Evolutionary conservation across 2,797 vertebrate species (phyloP).

Genomic region (Garrulus glandarius): DNA sequence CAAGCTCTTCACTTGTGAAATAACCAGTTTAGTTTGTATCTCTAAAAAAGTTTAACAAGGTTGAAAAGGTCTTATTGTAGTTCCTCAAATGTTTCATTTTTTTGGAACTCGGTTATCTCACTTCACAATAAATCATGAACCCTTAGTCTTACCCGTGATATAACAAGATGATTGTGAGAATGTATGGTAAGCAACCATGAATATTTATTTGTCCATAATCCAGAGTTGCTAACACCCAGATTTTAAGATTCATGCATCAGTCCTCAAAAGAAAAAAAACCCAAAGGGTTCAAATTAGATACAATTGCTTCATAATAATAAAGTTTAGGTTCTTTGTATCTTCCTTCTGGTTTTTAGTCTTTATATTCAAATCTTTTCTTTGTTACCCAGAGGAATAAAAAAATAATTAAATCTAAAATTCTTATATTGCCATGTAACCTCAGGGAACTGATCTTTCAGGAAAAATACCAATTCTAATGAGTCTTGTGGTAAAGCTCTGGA

Average conservation of each 20-base stretch:
- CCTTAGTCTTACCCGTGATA: background rate
- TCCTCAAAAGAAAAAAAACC: background rate
- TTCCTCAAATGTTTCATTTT: background rate
- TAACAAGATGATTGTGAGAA: background rate
- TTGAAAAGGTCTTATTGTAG: background rate
- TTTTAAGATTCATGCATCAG: background rate
- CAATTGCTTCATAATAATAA: background rate
- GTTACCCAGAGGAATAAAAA: background rate
- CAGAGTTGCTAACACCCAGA: background rate
- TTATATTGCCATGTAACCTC: background rate
- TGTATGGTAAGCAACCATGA: background rate
- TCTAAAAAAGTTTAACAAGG: background rate
- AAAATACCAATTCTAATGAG: background rate
- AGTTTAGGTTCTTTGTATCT: background rate
- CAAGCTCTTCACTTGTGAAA: background rate
- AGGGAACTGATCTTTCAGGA: background rate
- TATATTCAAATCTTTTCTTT: background rate
- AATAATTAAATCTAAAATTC: background rate
- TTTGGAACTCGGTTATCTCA: background rate
- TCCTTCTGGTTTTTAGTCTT: background rate
- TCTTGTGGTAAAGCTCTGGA: background rate
- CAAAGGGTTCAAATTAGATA: background rate
- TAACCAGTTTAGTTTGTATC: background rate
- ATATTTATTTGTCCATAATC: background rate
- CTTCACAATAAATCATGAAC: background rate